phyloP scores from a whole-genome alignment of 2,888 invertebrate genomes.

The Euzetes globulus region DNA sequence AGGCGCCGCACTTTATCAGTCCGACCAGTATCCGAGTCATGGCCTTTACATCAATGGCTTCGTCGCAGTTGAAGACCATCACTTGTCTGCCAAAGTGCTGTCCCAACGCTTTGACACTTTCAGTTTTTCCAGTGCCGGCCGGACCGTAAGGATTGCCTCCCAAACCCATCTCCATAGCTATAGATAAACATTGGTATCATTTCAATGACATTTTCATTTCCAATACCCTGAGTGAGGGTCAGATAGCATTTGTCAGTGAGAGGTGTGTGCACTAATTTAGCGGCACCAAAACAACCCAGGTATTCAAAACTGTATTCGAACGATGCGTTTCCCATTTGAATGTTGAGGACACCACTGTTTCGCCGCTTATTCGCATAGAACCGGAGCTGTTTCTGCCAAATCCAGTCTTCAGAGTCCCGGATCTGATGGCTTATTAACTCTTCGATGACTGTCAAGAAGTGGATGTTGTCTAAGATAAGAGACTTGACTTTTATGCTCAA shows the following conservation, averaged over 20 bases:
- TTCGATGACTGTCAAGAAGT: slow-evolving; percentile 75
- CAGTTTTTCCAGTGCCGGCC: slow-evolving; percentile 98
- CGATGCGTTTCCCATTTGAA: slow-evolving; percentile 82
- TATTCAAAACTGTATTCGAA: slow-evolving; percentile 97
- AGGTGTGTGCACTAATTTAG: slow-evolving; percentile 89
- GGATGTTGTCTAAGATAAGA: slow-evolving; percentile 83
- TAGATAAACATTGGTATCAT: too few species aligned
- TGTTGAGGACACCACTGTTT: slow-evolving; percentile 6
- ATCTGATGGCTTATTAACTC: slow-evolving; percentile 61
- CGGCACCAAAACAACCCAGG: slow-evolving; percentile 71
- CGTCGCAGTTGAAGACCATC: slow-evolving; percentile 95
- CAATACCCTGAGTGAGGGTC: slow-evolving; percentile 71
- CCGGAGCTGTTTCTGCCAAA: slow-evolving; percentile 91
- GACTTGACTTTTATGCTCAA: slow-evolving; percentile 71
- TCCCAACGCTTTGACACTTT: slow-evolving; percentile 92
- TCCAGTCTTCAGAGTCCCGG: slow-evolving; percentile 67
- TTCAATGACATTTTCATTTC: too few species aligned
- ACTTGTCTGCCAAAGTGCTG: slow-evolving; percentile 82
- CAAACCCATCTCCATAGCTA: slow-evolving; percentile 82
- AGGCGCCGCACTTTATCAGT: slow-evolving; percentile 85
- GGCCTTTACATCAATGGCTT: slow-evolving; percentile 83
- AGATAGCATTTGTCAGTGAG: slow-evolving; percentile 96
- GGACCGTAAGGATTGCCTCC: slow-evolving; percentile 99
- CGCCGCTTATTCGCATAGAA: slow-evolving; percentile 30
- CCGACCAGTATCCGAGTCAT: slow-evolving; percentile 92